A percentile compares a stretch with the other conserved stretches of the same genome.
phyloP scores from a whole-genome alignment of 2,797 vertebrate genomes.

The Carapus acus region DNA sequence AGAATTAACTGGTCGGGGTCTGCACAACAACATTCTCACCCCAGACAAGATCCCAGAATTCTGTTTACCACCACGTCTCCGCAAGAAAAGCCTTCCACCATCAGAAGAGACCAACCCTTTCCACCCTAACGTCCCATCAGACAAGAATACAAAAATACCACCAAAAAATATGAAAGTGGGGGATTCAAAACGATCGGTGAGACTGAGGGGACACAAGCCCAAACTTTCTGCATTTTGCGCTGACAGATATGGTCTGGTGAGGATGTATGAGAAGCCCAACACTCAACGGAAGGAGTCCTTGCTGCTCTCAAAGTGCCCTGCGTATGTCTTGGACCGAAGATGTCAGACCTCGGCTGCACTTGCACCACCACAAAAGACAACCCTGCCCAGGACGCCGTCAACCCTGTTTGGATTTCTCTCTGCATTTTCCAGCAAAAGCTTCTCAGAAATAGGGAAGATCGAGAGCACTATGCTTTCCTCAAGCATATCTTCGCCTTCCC shows the following conservation, averaged over 20 bases:
- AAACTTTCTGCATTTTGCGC: conserved; percentile 59
- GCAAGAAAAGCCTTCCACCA: conserved; percentile 35
- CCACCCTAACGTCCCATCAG: conserved; percentile 9
- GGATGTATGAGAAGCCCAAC: conserved; percentile 68
- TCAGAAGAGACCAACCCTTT: conserved; percentile 25
- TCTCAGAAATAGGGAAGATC: conserved; percentile 44
- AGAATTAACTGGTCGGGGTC: conserved; percentile 42
- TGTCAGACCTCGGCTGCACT: conserved; percentile 17
- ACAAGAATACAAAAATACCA: conserved; percentile 11
- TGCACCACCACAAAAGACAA: conserved; percentile 23
- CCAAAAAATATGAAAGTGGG: conserved; percentile 28
- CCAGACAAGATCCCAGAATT: conserved; percentile 72
- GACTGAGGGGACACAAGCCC: conserved; percentile 21
- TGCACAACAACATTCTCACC: conserved; percentile 70
- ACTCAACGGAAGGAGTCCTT: conserved; percentile 71
- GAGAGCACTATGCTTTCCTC: conserved; percentile 60
- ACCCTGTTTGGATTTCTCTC: conserved; percentile 31
- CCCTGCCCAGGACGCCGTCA: conserved; percentile 27
- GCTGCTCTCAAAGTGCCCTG: conserved; percentile 62
- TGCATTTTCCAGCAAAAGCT: conserved; percentile 33
- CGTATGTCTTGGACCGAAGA: conserved; percentile 53
- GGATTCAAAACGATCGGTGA: conserved; percentile 12
- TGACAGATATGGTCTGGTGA: conserved; percentile 57
- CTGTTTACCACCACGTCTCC: conserved; percentile 65
- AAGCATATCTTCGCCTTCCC: conserved; percentile 54